Base-by-base conservation (phyloP, 2,797 vertebrate species). In the Chaunax sp. region DNA sequence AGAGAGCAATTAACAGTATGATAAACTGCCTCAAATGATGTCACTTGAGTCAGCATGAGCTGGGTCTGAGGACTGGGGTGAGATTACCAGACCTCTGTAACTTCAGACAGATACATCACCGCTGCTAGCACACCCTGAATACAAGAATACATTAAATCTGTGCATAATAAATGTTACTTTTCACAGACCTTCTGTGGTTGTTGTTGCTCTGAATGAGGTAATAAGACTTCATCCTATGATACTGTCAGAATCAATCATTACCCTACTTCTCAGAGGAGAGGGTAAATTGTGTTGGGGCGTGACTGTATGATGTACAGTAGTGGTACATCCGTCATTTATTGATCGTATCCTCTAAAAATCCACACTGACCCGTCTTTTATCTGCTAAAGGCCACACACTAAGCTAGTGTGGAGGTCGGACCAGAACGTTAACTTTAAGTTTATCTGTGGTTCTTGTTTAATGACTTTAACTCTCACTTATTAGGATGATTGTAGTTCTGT, bases 281-380 rank as follows among this genome's bases (percentile, higher is more conserved):
- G 35, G 7, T 30, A 19, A 40, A 22, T 11, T 45, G 22, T 47
- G 45, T 66, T 22, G 28, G 22, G 35, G 19, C 45, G 37, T 33
- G 25, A 51, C 30, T 43, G 20, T 16, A n/a, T 45, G 15, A 19
- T 40, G 35, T 44, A 47, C 46, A 47, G 44, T 38, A 56, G 35
- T 30, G 1, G 22, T 38, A n/a, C 33, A 26, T 45, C 26, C 38
- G 51, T 64, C 20, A 19, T 56, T 63, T 70, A 82, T 76, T 73
- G 69, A 86, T 75, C 40, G 26, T 28, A 30, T 56, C 30, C 22
- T 45, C 52, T 55, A 61, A 72, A 78, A 72, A 62, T 56, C 25
- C 43, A 14, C 11, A 8, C 52, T 80, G 71, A 86, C 85, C 75
- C 88, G 83, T 75, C 64, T 67, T 78, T 86, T 37, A 77, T 81